Evolutionary conservation across 2,113 vertebrate species (phyloP).

Genomic region (Corythornis madagascariensis): DNA sequence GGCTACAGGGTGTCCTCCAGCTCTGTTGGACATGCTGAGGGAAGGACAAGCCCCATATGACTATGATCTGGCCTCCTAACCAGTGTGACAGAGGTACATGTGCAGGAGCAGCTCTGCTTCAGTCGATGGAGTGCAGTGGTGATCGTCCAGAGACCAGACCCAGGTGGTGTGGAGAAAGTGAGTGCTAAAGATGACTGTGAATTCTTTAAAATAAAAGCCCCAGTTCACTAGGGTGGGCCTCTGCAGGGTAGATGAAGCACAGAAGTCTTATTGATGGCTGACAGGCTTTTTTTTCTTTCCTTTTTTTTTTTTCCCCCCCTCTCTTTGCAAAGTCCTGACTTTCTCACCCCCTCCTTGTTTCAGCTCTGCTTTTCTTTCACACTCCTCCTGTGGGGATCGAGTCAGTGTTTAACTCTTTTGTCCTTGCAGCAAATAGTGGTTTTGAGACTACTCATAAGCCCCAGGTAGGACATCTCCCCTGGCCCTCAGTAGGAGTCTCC

Average conservation of each 20-base stretch:
- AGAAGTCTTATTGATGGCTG: background rate
- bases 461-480: background rate
- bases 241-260: background rate
- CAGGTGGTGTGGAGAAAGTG: background rate
- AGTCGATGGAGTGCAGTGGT: fast-evolving
- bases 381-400: background rate
- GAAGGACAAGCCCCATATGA: background rate
- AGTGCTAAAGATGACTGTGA: background rate
- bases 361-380: slow-evolving; percentile 28
- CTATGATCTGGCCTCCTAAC: fast-evolving
- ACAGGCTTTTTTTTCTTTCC: background rate
- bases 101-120: background rate
- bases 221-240: background rate
- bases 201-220: background rate
- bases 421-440: background rate
- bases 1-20: background rate
- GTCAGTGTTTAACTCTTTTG: background rate
- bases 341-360: slow-evolving; percentile 1
- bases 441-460: background rate
- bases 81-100: fast-evolving
- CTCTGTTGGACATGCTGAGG: background rate
- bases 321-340: background rate
- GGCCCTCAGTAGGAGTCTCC: background rate
- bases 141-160: background rate
- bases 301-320: no score